A percentile compares a stretch with the other conserved stretches of the same genome.
Evolutionary conservation across 2,888 invertebrate genomes (phyloP).

Genomic region (Lissocephala sabroskyi): DNA sequence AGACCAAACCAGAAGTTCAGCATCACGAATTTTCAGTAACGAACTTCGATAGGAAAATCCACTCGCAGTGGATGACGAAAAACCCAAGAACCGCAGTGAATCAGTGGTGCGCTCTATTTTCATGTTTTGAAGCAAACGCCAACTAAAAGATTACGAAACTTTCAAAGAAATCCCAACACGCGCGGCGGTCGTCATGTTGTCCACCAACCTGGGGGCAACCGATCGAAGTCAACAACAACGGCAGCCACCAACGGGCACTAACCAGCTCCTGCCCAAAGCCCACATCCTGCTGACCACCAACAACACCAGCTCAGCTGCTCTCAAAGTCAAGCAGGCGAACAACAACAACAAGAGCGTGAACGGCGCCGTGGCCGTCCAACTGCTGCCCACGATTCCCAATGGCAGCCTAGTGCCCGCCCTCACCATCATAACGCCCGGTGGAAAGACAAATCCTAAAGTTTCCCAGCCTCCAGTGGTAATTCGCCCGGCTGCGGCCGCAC

Average conservation of each 20-base stretch:
- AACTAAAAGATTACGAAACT: too few relatives aligned
- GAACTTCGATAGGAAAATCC: too few relatives aligned
- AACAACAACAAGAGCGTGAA: neutral
- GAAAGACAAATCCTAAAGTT: neutral
- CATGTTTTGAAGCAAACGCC: too few relatives aligned
- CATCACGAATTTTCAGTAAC: too few relatives aligned
- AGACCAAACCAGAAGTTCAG: too few relatives aligned
- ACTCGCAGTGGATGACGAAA: too few relatives aligned
- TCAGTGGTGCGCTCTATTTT: too few relatives aligned
- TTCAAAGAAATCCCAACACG: too few relatives aligned
- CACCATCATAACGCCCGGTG: neutral
- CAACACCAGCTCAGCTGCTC: constrained; percentile 3
- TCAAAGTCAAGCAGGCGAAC: constrained; percentile 10
- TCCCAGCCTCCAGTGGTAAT: neutral
- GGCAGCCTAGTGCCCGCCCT: neutral
- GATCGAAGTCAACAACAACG: neutral
- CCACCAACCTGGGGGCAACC: too few relatives aligned
- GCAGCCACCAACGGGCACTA: neutral
- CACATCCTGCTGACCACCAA: neutral
- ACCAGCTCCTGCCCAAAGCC: constrained; percentile 20
- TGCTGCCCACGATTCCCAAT: neutral
- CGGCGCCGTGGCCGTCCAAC: neutral
- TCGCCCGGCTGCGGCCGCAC: neutral
- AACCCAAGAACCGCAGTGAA: too few relatives aligned
- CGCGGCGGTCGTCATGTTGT: too few relatives aligned